These are phyloP conservation scores for Perccottus glenii DNA, from an alignment of 2,113 vertebrate genomes.

Conservation along the genomic window DNA sequence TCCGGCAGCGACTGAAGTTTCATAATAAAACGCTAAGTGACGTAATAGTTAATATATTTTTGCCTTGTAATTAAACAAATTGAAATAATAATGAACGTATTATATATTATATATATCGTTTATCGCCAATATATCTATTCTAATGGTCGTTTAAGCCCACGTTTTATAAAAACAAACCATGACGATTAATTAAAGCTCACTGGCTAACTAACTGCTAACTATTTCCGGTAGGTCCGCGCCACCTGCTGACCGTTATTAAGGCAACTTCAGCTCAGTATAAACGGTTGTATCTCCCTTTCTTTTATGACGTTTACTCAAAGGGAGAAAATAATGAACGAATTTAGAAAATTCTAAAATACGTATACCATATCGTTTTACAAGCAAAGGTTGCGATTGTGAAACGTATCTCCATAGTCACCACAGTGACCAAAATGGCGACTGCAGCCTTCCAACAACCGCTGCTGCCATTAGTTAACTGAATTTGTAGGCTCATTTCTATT, in stretches of 20 bases:
- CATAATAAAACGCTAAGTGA: slow-evolving; percentile 34
- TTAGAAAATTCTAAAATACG: no score
- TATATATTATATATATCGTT: no score
- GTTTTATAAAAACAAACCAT: not conserved
- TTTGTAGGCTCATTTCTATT: slow-evolving; percentile 41
- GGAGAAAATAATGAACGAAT: not conserved
- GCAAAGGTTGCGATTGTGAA: not conserved
- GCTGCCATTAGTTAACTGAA: slow-evolving; percentile 47
- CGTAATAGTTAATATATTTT: no score
- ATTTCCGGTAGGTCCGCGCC: not conserved
- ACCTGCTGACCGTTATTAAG: not conserved
- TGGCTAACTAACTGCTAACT: not conserved
- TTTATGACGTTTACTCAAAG: not conserved
- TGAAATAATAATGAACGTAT: no score
- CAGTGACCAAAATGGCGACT: slow-evolving; percentile 67
- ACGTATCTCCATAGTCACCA: slow-evolving; percentile 16
- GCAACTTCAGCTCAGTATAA: not conserved
- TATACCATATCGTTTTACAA: not conserved
- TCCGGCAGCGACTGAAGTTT: slow-evolving; percentile 35
- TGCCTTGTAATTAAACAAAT: no score
- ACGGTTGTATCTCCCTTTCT: not conserved
- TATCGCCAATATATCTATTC: no score
- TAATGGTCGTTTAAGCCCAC: no score
- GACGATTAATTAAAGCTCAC: not conserved
- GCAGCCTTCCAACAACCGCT: slow-evolving; percentile 26